A percentile compares a stretch with the other conserved stretches of the same genome.
phyloP scores from a whole-genome alignment of 2,888 invertebrate species.

The Stramonita haemastoma region DNA sequence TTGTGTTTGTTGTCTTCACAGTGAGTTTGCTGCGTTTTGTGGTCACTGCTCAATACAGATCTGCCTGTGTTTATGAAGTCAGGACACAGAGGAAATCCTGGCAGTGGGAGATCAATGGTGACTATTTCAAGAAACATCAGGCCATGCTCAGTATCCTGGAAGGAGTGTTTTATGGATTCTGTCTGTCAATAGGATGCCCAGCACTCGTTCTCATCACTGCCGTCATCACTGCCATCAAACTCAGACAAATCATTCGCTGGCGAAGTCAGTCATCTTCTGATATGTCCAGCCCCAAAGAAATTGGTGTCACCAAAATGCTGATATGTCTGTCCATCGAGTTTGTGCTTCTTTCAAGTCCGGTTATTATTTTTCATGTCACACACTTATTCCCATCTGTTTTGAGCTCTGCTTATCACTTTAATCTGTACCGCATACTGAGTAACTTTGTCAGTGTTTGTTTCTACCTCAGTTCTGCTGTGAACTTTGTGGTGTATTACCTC shows the following conservation, averaged over 20 bases:
- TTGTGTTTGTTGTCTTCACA: background rate
- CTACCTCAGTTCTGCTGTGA: constrained; percentile 18
- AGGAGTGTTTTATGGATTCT: constrained; percentile 30
- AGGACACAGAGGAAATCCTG: background rate
- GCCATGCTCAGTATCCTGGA: constrained; percentile 10
- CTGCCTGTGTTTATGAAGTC: constrained; percentile 5
- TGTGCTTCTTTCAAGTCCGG: constrained; percentile 11
- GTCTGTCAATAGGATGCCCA: constrained; percentile 3
- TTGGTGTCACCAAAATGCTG: constrained; percentile 26
- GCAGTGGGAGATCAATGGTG: constrained; percentile 17
- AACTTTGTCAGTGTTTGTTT: background rate
- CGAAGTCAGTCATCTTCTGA: background rate
- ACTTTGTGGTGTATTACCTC: constrained; percentile 34
- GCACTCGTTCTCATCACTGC: constrained; percentile 14
- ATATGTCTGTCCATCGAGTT: constrained; percentile 29
- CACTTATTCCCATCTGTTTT: constrained; percentile 12
- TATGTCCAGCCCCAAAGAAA: background rate
- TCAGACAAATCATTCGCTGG: background rate
- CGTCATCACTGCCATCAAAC: constrained; percentile 27
- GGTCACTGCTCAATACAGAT: constrained; percentile 32
- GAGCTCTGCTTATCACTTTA: background rate
- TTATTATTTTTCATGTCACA: background rate
- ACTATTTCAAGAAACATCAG: constrained; percentile 11
- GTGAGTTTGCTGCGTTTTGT: constrained; percentile 5
- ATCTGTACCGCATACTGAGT: constrained; percentile 1